Percentiles rank a stretch among this genome's conserved stretches.
phyloP scores from a whole-genome alignment of 53 echinoderm and acorn worm species.

The Echinarachnius parma region DNA sequence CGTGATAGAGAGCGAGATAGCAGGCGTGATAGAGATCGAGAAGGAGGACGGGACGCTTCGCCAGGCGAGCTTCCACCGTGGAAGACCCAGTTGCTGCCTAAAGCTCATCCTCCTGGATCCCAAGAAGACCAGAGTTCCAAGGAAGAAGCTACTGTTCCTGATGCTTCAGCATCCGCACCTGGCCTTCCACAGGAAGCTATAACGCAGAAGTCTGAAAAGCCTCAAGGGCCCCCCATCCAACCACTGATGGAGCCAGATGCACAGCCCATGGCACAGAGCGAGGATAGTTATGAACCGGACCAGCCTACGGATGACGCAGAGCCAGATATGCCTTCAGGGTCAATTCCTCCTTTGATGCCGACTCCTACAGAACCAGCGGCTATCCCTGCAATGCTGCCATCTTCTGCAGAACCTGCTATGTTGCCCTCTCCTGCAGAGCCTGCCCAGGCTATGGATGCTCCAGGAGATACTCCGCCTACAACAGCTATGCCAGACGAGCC shows the following conservation, averaged over 20 bases:
- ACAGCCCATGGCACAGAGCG: not conserved
- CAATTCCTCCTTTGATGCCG: slow-evolving; percentile 36
- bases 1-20: slow-evolving; percentile 66
- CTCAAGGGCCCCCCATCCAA: slow-evolving; percentile 17
- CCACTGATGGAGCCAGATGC: slow-evolving; percentile 4
- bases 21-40: slow-evolving; percentile 59
- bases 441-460: slow-evolving; percentile 3
- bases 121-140: slow-evolving; percentile 10
- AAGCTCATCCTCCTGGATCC: not conserved
- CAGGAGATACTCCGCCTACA: slow-evolving; percentile 11
- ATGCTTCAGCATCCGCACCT: slow-evolving; percentile 40
- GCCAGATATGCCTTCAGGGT: slow-evolving; percentile 34
- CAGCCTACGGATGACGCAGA: slow-evolving; percentile 33
- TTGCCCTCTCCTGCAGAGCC: not conserved
- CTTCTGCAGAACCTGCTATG: not conserved
- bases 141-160: slow-evolving; percentile 31
- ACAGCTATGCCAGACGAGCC: slow-evolving; percentile 8
- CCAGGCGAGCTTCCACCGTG: slow-evolving; percentile 1
- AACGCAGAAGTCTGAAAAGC: slow-evolving; percentile 18
- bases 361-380: slow-evolving; percentile 1
- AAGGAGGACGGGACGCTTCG: slow-evolving; percentile 53
- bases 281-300: slow-evolving; percentile 36
- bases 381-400: slow-evolving; percentile 5
- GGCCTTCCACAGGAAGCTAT: slow-evolving; percentile 40
- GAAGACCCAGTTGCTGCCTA: not conserved